Evolutionary conservation across 2,888 invertebrate species (phyloP).

Genomic region (Melieria crassipennis): DNA sequence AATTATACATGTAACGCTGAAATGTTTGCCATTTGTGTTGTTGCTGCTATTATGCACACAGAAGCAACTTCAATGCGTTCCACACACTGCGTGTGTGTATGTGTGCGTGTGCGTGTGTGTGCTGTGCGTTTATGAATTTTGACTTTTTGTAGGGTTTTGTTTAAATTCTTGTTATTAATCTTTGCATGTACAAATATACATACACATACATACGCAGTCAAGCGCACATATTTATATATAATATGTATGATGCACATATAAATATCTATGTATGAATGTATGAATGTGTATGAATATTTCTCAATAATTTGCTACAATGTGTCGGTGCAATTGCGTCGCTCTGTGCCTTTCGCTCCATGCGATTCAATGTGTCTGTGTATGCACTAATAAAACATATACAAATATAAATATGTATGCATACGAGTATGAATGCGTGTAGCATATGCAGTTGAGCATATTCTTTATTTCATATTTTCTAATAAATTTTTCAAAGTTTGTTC

Average conservation of each 20-base stretch:
- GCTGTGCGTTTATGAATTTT: neutral
- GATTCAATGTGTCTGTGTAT: neutral
- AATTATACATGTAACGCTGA: no score
- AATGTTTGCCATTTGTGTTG: no score
- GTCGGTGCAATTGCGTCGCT: no score
- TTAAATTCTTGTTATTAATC: constrained; percentile 12
- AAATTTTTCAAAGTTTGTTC: constrained; percentile 62
- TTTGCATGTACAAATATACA: neutral
- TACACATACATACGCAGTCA: neutral
- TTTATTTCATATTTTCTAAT: constrained; percentile 62
- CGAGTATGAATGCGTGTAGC: neutral
- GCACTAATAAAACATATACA: neutral
- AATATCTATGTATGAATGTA: no score
- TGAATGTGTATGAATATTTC: no score
- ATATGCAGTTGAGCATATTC: constrained; percentile 46
- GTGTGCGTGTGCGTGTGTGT: neutral
- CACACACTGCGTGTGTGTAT: neutral
- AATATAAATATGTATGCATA: neutral
- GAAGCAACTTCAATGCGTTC: no score
- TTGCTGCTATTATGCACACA: no score
- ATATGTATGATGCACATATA: no score
- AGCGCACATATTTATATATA: no score
- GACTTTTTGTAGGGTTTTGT: neutral
- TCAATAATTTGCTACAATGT: neutral
- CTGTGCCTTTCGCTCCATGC: neutral